Conservation (phyloP, 1,140 invertebrate species). For the Colletes latitarsis region DNA sequence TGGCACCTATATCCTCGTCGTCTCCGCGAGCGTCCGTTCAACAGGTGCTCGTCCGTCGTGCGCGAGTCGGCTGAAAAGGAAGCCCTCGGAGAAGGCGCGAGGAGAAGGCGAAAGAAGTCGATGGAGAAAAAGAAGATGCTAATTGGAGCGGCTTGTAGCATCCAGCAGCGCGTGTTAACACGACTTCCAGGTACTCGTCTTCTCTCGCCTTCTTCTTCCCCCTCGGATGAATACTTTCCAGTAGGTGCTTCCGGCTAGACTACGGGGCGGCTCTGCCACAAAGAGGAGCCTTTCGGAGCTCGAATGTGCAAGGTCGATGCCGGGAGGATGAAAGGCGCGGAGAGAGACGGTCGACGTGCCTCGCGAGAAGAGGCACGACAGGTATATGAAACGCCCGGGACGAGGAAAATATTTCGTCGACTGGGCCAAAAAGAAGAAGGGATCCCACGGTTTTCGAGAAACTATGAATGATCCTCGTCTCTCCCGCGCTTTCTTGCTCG, state of each 20-base stretch:
- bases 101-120: conserved; percentile 57
- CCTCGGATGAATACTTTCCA: conserved; percentile 51
- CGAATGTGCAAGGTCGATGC: conserved; percentile 23
- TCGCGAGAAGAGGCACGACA: background rate
- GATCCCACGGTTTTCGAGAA: conserved; percentile 37
- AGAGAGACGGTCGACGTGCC: too few relatives aligned
- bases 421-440: background rate
- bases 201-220: conserved; percentile 41
- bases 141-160: conserved; percentile 72
- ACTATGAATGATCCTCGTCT: conserved; percentile 61
- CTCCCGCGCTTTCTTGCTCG: background rate
- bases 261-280: conserved; percentile 41
- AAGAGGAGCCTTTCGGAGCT: conserved; percentile 39
- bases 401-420: conserved; percentile 35
- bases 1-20: conserved; percentile 17
- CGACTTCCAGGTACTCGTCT: conserved; percentile 64
- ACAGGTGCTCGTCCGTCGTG: conserved; percentile 57
- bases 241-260: conserved; percentile 61
- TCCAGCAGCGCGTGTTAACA: conserved; percentile 69
- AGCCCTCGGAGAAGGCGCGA: conserved; percentile 26
- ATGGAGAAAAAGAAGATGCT: conserved; percentile 67
- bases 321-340: conserved; percentile 1
- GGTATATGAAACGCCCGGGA: conserved; percentile 10
- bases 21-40: conserved; percentile 44
- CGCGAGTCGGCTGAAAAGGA: conserved; percentile 51